Evolutionary conservation across 2,113 vertebrate genomes (phyloP), one percentile per base, ranked within the genome.

Genomic region (Dunckerocampus dactyliophorus): DNA sequence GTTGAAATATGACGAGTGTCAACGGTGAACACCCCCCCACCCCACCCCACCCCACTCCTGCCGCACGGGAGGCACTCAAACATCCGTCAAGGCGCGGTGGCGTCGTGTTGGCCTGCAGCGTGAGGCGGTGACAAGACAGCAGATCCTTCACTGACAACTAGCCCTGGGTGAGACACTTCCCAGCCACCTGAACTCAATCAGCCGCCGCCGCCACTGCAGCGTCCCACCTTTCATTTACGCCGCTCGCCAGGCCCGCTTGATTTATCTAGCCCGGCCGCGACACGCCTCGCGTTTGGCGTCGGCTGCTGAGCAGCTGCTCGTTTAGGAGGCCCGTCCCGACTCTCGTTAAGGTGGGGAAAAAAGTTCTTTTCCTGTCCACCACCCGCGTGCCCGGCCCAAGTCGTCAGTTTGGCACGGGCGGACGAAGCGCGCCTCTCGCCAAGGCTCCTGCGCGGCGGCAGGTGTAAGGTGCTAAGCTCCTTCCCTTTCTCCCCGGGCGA

Each of bases 1-100:
- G 77, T 79, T 90, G 89, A 91, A 88, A 88, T 83, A 90, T 90
- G 89, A 88, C 90, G 86, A 67, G 85, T 87, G 87, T 85, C 82
- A 86, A 73, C 73, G 74, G 82, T 82, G 84, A 72, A 75, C 81
- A 86, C 77, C 81, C 82, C 53, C 12, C 52, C 52, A 31, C 52
- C 8, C 28, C 24, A 79, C 82, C 24, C 0, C 24, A 16, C 53
- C 31, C 9, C 17, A 8, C 16, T 31, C 53, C 77, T 62, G 59
- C 80, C 77, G 85, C 83, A 84, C 82, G 34, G 75, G 80, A 81
- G 72, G 75, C 72, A 21, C 74, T 49, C 77, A 60, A 67, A 76
- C 85, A 89, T 89, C 83, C 76, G 83, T 89, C 88, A 89, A 79
- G 75, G 78, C 76, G 64, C 71, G 66, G 57, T 73, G 55, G 63